These are phyloP conservation scores for Acleris emargana DNA, from an alignment of 2,888 invertebrate species.

Conservation along the genomic window DNA sequence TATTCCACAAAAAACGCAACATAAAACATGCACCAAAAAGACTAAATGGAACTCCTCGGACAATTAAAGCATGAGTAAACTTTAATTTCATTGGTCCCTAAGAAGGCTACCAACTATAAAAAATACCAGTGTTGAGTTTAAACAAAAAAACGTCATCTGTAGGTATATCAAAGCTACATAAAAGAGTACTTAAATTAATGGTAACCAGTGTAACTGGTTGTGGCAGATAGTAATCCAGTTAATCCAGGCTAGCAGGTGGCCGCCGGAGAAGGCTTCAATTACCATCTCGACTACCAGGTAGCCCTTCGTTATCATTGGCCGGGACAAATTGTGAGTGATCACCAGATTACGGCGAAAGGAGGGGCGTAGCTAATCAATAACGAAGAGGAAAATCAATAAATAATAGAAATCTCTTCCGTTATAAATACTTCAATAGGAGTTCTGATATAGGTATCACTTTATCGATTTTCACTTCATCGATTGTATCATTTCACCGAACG, in stretches of 20 bases:
- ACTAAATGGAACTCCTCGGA: no score
- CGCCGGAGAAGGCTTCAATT: slow-evolving; percentile 43
- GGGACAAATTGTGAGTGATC: slow-evolving; percentile 50
- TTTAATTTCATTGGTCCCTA: no score
- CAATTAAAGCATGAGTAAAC: no score
- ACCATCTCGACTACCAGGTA: slow-evolving; percentile 47
- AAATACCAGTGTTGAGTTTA: background rate
- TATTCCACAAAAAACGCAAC: no score
- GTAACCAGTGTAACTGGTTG: slow-evolving; percentile 16
- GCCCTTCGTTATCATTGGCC: slow-evolving; percentile 45
- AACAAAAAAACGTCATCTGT: background rate
- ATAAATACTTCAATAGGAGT: background rate
- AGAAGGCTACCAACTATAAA: no score
- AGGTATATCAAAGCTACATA: background rate
- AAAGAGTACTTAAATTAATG: slow-evolving; percentile 9
- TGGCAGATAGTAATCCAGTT: slow-evolving; percentile 37
- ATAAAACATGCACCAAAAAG: no score
- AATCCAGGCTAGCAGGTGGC: slow-evolving; percentile 49
- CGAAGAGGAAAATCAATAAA: slow-evolving; percentile 7
- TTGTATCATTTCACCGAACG: no score
- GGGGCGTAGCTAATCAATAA: slow-evolving; percentile 27
- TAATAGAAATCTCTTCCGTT: background rate
- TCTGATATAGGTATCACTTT: no score
- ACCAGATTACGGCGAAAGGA: slow-evolving; percentile 30
- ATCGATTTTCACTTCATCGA: no score